Base-by-base conservation (phyloP, 2,888 invertebrate genomes). In the Byasa hedistus region DNA sequence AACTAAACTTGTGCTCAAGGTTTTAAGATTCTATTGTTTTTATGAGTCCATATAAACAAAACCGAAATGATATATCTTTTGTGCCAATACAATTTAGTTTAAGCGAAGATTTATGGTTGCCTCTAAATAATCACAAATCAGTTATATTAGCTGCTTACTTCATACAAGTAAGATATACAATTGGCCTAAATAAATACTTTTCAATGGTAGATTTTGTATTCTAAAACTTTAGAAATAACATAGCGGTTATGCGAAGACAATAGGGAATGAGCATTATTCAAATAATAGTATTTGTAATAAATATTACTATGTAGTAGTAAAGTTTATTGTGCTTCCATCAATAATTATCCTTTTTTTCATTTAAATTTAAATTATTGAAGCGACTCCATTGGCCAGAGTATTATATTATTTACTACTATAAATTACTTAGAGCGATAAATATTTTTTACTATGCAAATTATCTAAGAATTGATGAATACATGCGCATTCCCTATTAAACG, bases 121-220 rank as follows among this genome's bases (percentile, higher is more conserved):
- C 79, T 79, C 80, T 75, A 76, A 69, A 69, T 66, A 72, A 76
- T 77, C 75, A 72, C 73, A 79, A 77, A 65, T 64, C 57, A 70
- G 58, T 69, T 75, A 81, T 83, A 80, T 79, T 79, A 77, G 77
- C 70, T 69, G 75, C 77, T 76, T 76, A 79, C 76, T 81, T 76
- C 69, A 57, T 69, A 60, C 81, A 77, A 80, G 79, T 80, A 82
- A 82, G 59, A 59, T 79, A 79, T 79, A 76, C 81, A 84, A 83
- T 87, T 89, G 90, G 90, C 90, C 90, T 91, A 90, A 84, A 82
- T 80, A 81, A 84, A 83, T 85, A 84, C 85, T 86, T 87, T 84
- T 83, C 75, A 86, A 82, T 83, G 80, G 82, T 83, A 86, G 83
- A 81, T 86, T 86, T 85, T 86, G 79, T 86, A 87, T 84, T 79